Conservation (phyloP, 1,140 invertebrate genomes). For the Panonychus citri region DNA sequence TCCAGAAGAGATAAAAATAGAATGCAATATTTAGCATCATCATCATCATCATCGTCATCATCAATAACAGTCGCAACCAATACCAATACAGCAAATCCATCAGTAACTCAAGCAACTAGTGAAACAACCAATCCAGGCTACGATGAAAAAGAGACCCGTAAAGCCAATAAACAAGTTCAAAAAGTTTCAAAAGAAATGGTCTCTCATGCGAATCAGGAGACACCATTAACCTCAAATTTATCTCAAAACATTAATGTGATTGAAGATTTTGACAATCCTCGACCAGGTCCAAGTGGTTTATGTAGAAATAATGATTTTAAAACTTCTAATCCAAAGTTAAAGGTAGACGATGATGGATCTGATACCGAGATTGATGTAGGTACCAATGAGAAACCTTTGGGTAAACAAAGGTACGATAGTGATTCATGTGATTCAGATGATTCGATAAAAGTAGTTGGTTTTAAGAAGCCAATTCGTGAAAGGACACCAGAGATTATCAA, state of each 20-base stretch:
- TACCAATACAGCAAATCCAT: no score
- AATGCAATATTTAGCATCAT: background rate
- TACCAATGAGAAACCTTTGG: background rate
- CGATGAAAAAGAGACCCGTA: background rate
- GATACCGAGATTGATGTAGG: constrained; percentile 15
- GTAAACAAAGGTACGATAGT: constrained; percentile 6
- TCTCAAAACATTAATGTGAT: background rate
- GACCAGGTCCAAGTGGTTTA: constrained; percentile 3
- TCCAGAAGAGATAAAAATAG: background rate
- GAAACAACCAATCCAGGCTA: background rate
- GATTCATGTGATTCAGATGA: background rate
- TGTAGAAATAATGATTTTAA: background rate
- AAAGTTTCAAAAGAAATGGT: background rate
- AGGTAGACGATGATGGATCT: background rate
- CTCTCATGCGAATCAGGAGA: background rate
- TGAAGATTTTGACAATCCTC: constrained; percentile 5
- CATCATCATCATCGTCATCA: background rate
- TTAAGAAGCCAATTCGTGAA: constrained; percentile 28
- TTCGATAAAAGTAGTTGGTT: constrained; percentile 21
- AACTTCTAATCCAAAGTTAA: background rate
- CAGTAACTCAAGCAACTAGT: no score
- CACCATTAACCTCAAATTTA: no score
- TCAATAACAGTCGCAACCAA: no score
- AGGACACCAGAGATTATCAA: constrained; percentile 29
- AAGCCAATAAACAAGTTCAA: background rate